A percentile compares a stretch with the other conserved stretches of the same genome.
These are phyloP conservation scores for Chaetodon trifascialis DNA, from an alignment of 2,113 vertebrate species.

Conservation along the genomic window DNA sequence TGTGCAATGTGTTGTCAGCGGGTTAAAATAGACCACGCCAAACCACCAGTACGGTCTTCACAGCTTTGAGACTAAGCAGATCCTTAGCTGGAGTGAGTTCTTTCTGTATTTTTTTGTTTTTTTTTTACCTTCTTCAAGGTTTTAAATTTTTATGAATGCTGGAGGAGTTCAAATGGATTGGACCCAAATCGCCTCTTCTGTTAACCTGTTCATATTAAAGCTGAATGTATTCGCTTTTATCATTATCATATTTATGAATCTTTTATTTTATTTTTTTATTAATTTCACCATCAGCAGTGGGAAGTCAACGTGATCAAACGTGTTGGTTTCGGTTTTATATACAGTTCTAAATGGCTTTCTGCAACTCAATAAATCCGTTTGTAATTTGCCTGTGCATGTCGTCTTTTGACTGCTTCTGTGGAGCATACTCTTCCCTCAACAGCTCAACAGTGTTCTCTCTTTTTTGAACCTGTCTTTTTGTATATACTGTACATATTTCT, in stretches of 20 bases:
- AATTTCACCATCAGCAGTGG: conserved; percentile 42
- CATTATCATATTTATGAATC: conserved; percentile 50
- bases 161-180: conserved; percentile 54
- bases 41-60: conserved; percentile 38
- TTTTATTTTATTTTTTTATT: neutral
- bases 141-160: conserved; percentile 53
- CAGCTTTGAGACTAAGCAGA: conserved; percentile 35
- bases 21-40: conserved; percentile 18
- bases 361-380: conserved; percentile 78
- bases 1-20: neutral
- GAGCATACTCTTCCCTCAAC: conserved; percentile 4
- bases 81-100: neutral
- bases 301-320: conserved; percentile 52
- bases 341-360: conserved; percentile 66
- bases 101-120: neutral
- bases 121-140: neutral
- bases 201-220: conserved; percentile 41
- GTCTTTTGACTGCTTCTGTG: conserved; percentile 18
- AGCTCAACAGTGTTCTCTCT: neutral
- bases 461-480: conserved; percentile 26
- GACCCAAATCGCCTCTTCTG: conserved; percentile 46
- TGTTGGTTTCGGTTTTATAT: conserved; percentile 59
- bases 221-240: conserved; percentile 66
- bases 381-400: conserved; percentile 57
- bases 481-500: conserved; percentile 44